Evolutionary conservation across 2,888 invertebrate species (phyloP).

Genomic region (Drosophila silvestris): DNA sequence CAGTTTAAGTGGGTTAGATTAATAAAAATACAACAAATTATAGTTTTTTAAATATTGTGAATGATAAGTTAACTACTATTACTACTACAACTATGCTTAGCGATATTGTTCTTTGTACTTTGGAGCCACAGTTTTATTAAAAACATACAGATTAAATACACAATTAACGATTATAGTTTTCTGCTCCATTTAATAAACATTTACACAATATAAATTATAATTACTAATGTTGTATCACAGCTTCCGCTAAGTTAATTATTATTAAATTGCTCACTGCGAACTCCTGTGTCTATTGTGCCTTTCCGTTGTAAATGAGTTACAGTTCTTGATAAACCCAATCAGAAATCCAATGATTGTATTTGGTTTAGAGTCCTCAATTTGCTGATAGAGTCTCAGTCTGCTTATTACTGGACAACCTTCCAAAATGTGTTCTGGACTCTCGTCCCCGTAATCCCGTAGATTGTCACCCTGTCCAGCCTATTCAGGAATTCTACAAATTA

Average conservation of each 20-base stretch:
- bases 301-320: too few relatives aligned
- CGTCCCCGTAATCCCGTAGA: background rate
- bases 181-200: background rate
- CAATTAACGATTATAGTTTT: background rate
- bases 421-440: background rate
- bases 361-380: background rate
- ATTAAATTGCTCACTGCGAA: too few relatives aligned
- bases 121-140: background rate
- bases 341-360: background rate
- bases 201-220: background rate
- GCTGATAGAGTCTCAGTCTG: background rate
- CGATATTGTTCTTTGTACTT: background rate
- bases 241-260: too few relatives aligned
- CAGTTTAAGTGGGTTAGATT: background rate
- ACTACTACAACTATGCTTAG: background rate
- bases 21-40: background rate
- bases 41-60: background rate
- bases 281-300: too few relatives aligned
- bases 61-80: background rate
- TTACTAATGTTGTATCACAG: background rate
- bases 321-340: background rate
- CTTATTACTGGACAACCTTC: background rate
- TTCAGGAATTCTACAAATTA: background rate
- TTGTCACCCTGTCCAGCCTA: background rate
- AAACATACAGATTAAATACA: background rate